Base-by-base conservation (phyloP, 2,113 vertebrate species). In the Tachysurus fulvidraco region DNA sequence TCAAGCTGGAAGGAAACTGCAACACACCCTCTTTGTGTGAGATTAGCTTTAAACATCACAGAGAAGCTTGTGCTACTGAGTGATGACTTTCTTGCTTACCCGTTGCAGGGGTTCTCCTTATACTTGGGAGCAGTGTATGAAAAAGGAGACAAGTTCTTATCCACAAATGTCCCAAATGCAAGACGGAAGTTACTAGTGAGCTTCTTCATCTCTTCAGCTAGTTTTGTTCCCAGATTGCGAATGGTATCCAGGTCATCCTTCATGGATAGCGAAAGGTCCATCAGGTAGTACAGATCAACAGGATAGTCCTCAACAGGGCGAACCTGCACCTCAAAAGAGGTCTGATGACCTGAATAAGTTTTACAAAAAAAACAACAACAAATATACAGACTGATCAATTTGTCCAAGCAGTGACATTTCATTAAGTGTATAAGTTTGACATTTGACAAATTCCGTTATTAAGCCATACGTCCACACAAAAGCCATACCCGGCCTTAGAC, bases 201-300 rank as follows among this genome's bases (percentile, higher is more conserved):
- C 86, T 98, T 98, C 12, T 96, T 91, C 98, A 99, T 99, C 94
- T 99, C 98, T 12, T 96, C 95, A 0, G 98, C 96, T 82, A 99
- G 95, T 90, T 96, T 98, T 77, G 98, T 99, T 30, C 98, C 98
- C 92, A 99, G 92, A 88, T 96, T 98, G 10, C 96, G 96, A 91
- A 99, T 99, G 10, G 95, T 99, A 85, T 97, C 96, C 88, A 99
- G 91, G 90, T 99, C 98, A 0, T 99, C 97, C 0, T 99, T 99
- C 98, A 99, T 99, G 92, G 98, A 99, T 23, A 99, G 95, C 6
- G 98, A 99, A 30, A 99, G 97, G 88, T 99, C 98, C 98, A 99
- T 99, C 93, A 99, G 93, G 94, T 99, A 99, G 93, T 99, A 99
- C 11, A 99, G 93, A 85, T 99, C 98, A 93, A 99, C 98, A 0